A percentile compares a stretch with the other conserved stretches of the same genome.
phyloP scores from a whole-genome alignment of 2,797 vertebrate species.

The Rhodeus uyekii region DNA sequence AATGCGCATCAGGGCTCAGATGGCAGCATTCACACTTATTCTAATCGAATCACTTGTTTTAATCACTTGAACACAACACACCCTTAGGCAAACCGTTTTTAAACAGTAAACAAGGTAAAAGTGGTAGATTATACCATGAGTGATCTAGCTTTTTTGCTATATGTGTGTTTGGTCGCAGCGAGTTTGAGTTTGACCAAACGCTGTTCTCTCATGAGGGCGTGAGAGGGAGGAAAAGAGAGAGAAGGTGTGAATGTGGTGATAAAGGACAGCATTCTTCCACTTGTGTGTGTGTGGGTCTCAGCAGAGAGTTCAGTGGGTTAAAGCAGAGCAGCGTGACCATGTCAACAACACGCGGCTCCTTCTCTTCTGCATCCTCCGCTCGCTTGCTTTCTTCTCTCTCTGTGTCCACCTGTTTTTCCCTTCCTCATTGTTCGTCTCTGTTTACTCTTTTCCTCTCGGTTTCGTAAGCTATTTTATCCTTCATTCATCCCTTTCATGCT shows the following conservation, averaged over 20 bases:
- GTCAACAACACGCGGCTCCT: conserved; percentile 32
- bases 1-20: too few species aligned
- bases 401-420: conserved; percentile 35
- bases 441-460: conserved; percentile 25
- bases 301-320: conserved; percentile 42
- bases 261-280: conserved; percentile 8
- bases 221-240: conserved; percentile 14
- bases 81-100: too few species aligned
- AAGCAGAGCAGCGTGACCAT: conserved; percentile 42
- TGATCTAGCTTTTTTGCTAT: neutral
- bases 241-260: conserved; percentile 40
- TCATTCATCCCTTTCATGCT: conserved; percentile 27
- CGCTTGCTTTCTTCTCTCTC: conserved; percentile 25
- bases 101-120: neutral
- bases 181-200: conserved; percentile 26
- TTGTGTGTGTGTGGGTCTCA: conserved; percentile 29
- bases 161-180: neutral
- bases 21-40: too few species aligned
- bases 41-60: too few species aligned
- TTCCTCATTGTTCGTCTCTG: conserved; percentile 58
- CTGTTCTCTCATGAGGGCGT: conserved; percentile 18
- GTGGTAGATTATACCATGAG: neutral
- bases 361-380: too few species aligned
- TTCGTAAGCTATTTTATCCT: conserved; percentile 39
- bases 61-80: too few species aligned